phyloP scores from a whole-genome alignment of 37 sponge, comb jelly and placozoan species.

The Bolinopsis microptera region DNA sequence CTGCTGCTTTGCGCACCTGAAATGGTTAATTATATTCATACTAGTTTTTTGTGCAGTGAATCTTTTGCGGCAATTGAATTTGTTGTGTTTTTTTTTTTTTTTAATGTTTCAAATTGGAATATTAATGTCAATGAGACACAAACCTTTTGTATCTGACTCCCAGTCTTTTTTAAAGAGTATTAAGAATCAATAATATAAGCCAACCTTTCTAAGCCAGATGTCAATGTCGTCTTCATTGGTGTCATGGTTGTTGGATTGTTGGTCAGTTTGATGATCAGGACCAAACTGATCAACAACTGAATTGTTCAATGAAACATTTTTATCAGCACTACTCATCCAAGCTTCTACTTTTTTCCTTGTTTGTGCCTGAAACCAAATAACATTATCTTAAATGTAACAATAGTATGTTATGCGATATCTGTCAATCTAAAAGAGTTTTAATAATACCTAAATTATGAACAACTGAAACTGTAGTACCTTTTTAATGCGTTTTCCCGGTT shows the following conservation, averaged over 20 bases:
- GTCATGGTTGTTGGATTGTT: background rate
- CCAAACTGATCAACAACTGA: background rate
- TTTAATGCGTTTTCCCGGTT: background rate
- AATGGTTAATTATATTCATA: background rate
- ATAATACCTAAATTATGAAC: background rate
- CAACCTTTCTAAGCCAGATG: background rate
- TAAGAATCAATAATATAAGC: background rate
- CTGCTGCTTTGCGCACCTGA: conserved; percentile 23
- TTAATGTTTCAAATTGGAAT: too few species aligned
- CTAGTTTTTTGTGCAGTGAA: background rate
- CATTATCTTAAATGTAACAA: background rate
- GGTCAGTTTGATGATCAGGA: background rate
- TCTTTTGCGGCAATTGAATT: too few species aligned
- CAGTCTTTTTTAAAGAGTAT: too few species aligned
- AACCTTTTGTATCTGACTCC: too few species aligned
- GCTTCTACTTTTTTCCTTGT: background rate
- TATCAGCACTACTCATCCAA: background rate
- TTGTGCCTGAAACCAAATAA: background rate
- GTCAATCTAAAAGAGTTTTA: background rate
- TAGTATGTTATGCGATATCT: background rate
- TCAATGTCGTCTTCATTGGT: background rate
- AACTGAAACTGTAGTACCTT: background rate
- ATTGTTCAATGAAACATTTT: background rate
- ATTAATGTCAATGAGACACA: too few species aligned
- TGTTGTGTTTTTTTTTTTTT: too few species aligned